Evolutionary conservation across 2,797 vertebrate genomes (phyloP).

Genomic region (Scleropages formosus): DNA sequence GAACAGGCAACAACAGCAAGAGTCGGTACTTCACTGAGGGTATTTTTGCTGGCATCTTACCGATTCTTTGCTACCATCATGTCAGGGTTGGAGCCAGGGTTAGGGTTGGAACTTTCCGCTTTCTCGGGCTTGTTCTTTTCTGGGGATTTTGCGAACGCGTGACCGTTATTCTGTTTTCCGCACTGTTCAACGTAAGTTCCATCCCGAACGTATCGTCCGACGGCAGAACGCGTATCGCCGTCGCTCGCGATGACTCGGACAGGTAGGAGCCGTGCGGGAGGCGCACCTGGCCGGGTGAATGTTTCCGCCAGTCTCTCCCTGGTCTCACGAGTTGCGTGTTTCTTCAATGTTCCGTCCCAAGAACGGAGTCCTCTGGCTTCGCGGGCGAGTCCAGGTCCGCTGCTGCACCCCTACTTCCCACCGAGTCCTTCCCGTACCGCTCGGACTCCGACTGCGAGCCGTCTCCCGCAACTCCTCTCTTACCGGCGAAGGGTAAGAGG

Average conservation of each 20-base stretch:
- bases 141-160: too few relatives aligned
- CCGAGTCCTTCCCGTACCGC: slow-evolving; percentile 85
- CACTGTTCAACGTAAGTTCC: too few relatives aligned
- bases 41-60: too few relatives aligned
- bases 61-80: too few relatives aligned
- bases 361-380: slow-evolving; percentile 77
- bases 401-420: slow-evolving; percentile 71
- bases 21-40: too few relatives aligned
- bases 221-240: slow-evolving; percentile 78
- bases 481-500: slow-evolving; percentile 65
- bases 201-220: too few relatives aligned
- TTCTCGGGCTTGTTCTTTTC: too few relatives aligned
- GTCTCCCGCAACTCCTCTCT: slow-evolving; percentile 73
- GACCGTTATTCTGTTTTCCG: too few relatives aligned
- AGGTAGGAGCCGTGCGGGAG: slow-evolving; percentile 58
- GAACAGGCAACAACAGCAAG: too few relatives aligned
- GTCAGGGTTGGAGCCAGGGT: too few relatives aligned
- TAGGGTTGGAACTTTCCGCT: too few relatives aligned
- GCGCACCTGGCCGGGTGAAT: background rate
- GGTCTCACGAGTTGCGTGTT: background rate
- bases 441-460: slow-evolving; percentile 86
- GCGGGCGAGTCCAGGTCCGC: slow-evolving; percentile 78
- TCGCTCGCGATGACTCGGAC: slow-evolving; percentile 70
- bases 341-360: slow-evolving; percentile 72
- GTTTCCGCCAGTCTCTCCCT: background rate